Evolutionary conservation across 2,888 invertebrate genomes (phyloP).

Genomic region (Mythimna albipuncta): DNA sequence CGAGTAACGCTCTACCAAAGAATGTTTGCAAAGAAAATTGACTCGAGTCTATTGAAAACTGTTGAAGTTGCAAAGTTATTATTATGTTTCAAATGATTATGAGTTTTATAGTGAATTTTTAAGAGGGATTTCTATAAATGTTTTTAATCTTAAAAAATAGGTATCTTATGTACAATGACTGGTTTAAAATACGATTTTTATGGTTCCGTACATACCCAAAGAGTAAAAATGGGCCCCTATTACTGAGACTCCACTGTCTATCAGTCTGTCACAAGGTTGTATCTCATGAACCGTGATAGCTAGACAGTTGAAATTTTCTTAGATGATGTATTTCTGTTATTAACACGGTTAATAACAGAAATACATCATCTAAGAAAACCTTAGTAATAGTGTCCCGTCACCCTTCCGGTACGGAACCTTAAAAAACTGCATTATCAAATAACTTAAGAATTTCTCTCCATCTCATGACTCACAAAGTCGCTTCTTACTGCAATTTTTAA

Average conservation of each 20-base stretch:
- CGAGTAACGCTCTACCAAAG: slow-evolving; percentile 31
- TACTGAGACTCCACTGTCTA: too few relatives aligned
- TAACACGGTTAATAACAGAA: too few relatives aligned
- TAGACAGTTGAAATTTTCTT: too few relatives aligned
- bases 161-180: neutral
- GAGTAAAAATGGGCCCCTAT: too few relatives aligned
- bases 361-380: too few relatives aligned
- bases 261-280: too few relatives aligned
- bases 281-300: too few relatives aligned
- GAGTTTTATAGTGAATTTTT: neutral
- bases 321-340: too few relatives aligned
- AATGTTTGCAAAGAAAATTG: slow-evolving; percentile 57
- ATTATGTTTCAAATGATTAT: slow-evolving; percentile 28
- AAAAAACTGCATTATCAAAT: neutral
- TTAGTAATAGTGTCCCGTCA: too few relatives aligned
- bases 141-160: neutral
- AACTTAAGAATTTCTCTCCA: slow-evolving; percentile 9
- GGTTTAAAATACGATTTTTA: neutral
- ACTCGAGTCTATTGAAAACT: slow-evolving; percentile 33
- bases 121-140: neutral
- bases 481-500: slow-evolving; percentile 30
- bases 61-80: slow-evolving; percentile 28
- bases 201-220: too few relatives aligned
- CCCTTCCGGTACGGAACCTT: too few relatives aligned
- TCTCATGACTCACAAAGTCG: slow-evolving; percentile 34